Evolutionary conservation across 2,113 vertebrate species (phyloP).

Genomic region (Rhinoderma darwinii): DNA sequence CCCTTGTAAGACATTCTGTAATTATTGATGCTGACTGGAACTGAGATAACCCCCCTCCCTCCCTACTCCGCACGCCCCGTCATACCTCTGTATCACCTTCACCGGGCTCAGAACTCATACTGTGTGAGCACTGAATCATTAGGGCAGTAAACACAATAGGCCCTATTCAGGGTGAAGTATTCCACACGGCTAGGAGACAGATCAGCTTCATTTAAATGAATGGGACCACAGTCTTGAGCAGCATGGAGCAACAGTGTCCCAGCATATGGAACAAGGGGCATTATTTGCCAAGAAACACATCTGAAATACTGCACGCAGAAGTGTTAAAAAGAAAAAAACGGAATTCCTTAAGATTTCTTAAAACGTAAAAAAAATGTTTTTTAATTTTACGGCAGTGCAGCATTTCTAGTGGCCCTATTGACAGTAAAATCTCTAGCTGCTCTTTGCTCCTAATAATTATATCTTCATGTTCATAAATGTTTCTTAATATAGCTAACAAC

Average conservation of each 20-base stretch:
- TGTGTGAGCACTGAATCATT: conserved; percentile 43
- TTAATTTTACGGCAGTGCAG: not conserved
- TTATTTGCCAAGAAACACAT: conserved; percentile 44
- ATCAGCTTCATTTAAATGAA: conserved; percentile 51
- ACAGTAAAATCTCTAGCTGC: not conserved
- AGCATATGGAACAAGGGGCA: conserved; percentile 43
- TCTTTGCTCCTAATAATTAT: not conserved
- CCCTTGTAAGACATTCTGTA: not conserved
- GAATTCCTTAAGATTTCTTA: conserved; percentile 22
- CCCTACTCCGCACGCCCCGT: not conserved
- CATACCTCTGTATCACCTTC: conserved; percentile 44
- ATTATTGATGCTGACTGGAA: conserved; percentile 18
- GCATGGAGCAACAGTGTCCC: conserved; percentile 36
- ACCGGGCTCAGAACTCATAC: conserved; percentile 30
- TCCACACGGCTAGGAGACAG: conserved; percentile 10
- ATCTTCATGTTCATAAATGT: not conserved
- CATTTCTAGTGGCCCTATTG: not conserved
- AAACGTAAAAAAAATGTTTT: not conserved
- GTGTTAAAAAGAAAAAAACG: not conserved
- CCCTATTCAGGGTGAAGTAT: conserved; percentile 39
- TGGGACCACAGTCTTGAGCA: conserved; percentile 30
- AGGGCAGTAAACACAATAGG: conserved; percentile 45
- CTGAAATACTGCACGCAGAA: conserved; percentile 21
- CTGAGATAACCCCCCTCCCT: not conserved
- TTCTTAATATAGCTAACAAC: not conserved